Conservation (phyloP, 1,140 invertebrate species). For the Mya arenaria region DNA sequence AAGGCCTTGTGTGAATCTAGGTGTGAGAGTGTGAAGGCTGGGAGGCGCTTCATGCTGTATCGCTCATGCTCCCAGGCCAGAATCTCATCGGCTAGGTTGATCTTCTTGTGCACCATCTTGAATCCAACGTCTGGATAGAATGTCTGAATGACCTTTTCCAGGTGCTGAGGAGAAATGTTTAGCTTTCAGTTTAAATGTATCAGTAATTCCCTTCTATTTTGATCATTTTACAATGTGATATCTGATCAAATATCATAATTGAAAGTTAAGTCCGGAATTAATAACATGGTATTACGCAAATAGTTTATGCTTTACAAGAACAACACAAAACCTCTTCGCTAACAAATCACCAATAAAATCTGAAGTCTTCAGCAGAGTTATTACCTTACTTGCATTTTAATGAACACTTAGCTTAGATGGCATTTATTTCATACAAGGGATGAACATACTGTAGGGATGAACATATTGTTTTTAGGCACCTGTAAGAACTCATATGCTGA, state of each 20-base stretch:
- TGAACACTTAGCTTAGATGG: background rate
- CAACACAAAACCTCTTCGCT: background rate
- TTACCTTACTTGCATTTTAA: background rate
- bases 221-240: too few relatives aligned
- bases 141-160: slow-evolving; percentile 68
- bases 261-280: too few relatives aligned
- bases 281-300: too few relatives aligned
- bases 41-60: slow-evolving; percentile 94
- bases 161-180: too few relatives aligned
- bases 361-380: background rate
- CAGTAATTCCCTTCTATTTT: too few relatives aligned
- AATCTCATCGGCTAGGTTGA: slow-evolving; percentile 96
- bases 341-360: background rate
- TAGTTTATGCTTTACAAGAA: background rate
- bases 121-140: slow-evolving; percentile 83
- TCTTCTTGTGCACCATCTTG: slow-evolving; percentile 96
- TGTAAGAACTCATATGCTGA: slow-evolving; percentile 88
- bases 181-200: too few relatives aligned
- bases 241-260: too few relatives aligned
- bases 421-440: background rate
- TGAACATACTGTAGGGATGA: background rate
- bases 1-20: slow-evolving; percentile 83
- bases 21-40: slow-evolving; percentile 95
- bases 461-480: slow-evolving; percentile 73
- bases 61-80: slow-evolving; percentile 99